Percentiles rank a stretch among this genome's conserved stretches.
phyloP scores from a whole-genome alignment of 2,113 vertebrate species.

The Osmerus mordax region DNA sequence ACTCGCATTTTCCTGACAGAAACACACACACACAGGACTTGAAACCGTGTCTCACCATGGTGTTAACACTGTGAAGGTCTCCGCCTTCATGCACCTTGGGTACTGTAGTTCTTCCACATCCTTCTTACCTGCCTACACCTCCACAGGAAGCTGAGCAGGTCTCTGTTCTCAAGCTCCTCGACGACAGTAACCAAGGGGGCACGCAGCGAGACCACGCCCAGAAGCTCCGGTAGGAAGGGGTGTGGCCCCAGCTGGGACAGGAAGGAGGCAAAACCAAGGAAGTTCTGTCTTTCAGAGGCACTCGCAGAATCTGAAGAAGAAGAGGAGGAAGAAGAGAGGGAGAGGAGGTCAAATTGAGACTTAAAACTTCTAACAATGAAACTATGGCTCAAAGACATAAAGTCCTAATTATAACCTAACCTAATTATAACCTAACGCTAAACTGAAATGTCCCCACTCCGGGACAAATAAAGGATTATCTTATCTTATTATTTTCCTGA shows the following conservation, averaged over 20 bases:
- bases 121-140: conserved; percentile 67
- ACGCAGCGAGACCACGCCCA: conserved; percentile 71
- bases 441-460: too few relatives aligned
- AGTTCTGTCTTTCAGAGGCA: conserved; percentile 64
- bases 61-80: too few relatives aligned
- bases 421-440: too few relatives aligned
- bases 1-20: conserved; percentile 52
- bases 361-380: too few relatives aligned
- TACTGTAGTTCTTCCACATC: neutral
- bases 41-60: too few relatives aligned
- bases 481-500: too few relatives aligned
- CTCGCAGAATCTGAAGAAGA: conserved; percentile 63
- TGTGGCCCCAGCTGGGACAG: conserved; percentile 73
- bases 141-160: conserved; percentile 75
- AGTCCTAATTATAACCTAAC: too few relatives aligned
- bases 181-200: conserved; percentile 72
- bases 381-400: neutral
- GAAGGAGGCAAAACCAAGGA: conserved; percentile 74
- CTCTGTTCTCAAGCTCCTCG: conserved; percentile 74
- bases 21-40: neutral
- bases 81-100: neutral
- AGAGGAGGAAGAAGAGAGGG: neutral
- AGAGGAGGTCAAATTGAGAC: neutral
- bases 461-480: too few relatives aligned
- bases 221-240: conserved; percentile 73